Conservation (phyloP, 2,797 vertebrate genomes). For the Anabacerthia variegaticeps region DNA sequence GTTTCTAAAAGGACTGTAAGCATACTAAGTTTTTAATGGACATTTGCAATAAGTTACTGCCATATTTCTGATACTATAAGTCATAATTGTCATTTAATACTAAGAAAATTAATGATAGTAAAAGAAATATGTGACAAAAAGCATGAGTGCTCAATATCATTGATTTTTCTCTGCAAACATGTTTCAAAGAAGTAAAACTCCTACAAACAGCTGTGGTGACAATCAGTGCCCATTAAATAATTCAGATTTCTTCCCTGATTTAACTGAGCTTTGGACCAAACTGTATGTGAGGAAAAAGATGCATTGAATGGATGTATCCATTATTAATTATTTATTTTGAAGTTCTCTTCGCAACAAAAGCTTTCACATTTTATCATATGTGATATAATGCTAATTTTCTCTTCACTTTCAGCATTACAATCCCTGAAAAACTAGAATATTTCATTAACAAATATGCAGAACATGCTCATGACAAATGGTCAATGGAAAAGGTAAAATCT, state of each 20-base stretch:
- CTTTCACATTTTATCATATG: background rate
- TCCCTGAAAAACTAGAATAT: slow-evolving; percentile 93
- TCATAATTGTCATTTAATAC: background rate
- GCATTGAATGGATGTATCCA: background rate
- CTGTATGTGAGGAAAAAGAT: background rate
- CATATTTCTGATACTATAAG: background rate
- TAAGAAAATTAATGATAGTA: background rate
- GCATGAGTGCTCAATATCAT: background rate
- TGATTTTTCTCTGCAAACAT: background rate
- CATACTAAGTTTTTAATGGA: background rate
- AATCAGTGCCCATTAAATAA: background rate
- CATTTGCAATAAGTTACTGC: background rate
- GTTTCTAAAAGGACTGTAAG: background rate
- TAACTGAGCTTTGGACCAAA: background rate
- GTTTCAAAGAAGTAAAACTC: background rate
- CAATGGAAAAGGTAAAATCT: slow-evolving; percentile 91
- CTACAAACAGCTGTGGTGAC: background rate
- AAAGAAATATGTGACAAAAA: background rate
- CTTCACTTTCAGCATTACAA: slow-evolving; percentile 81
- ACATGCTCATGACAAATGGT: slow-evolving; percentile 94
- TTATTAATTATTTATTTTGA: background rate
- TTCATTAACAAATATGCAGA: slow-evolving; percentile 94
- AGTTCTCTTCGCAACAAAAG: background rate
- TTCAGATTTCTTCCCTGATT: background rate
- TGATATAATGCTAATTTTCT: background rate